Evolutionary conservation across 2,797 vertebrate species (phyloP), one percentile per base, ranked within the genome.

Genomic region (Girardinus metallicus): DNA sequence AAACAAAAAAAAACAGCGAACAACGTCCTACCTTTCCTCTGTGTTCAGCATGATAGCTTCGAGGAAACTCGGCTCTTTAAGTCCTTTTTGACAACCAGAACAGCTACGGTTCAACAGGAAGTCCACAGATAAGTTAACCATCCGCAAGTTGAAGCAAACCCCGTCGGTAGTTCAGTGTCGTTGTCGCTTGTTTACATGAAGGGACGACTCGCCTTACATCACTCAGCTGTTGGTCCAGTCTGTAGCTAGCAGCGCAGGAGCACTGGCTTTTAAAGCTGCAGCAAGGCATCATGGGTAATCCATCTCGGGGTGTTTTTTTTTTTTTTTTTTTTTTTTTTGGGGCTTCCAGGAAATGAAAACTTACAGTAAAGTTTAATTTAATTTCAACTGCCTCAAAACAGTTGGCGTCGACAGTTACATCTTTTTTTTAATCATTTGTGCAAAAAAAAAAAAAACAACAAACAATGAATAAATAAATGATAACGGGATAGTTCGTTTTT

Each of bases 21-120:
- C 62, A 36, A 72, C 53, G 10, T 85, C 95, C 88, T 94, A 96
- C 95, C 95, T 96, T 87, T 95, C 93, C 90, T 95, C 94, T 39
- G 93, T 92, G 90, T 95, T 95, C 91, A 94, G 89, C 95, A 96
- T 96, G 86, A 82, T 92, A 79, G 86, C 83, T 83, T 93, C 75
- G 85, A 79, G 83, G 75, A 81, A 79, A 89, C 80, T 34, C 64
- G 78, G 73, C n/a, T 87, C 77, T 91, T 88, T 85, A 15, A 77
- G 46, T 92, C 88, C 87, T 91, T 88, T 91, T 23, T 88, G 74
- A 91, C 83, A 92, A 87, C 86, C 88, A 78, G 94, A 92, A 83
- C 85, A 87, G 66, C 94, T 86, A 83, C 85, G 93, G 41, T 91
- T 95, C 5, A 92, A 76, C 77, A 93, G 79, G 81, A 95, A 86